Evolutionary conservation across 2,797 vertebrate genomes (phyloP).

Genomic region (Echiichthys vipera): DNA sequence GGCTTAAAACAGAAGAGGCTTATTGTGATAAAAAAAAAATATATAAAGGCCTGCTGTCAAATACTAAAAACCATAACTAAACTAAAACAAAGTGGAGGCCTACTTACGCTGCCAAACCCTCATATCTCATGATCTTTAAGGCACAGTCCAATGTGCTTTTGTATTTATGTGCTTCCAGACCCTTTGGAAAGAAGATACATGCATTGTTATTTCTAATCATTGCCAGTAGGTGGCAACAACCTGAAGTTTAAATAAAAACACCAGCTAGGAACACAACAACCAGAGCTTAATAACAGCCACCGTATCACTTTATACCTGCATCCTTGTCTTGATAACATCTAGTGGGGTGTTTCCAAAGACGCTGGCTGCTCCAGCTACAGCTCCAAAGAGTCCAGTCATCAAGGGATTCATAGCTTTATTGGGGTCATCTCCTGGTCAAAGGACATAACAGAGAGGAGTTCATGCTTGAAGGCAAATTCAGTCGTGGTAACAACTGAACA

Average conservation of each 20-base stretch:
- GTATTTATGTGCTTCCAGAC: constrained; percentile 95
- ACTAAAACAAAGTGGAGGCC: not conserved
- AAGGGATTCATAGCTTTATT: constrained; percentile 91
- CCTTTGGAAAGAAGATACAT: constrained; percentile 73
- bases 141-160: constrained; percentile 93
- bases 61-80: constrained; percentile 3
- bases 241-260: not conserved
- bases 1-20: not conserved
- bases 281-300: rapidly evolving
- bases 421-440: constrained; percentile 87
- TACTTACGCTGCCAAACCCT: constrained; percentile 92
- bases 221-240: not conserved
- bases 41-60: not conserved
- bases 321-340: constrained; percentile 96
- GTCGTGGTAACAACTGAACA: not conserved
- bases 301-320: constrained; percentile 86
- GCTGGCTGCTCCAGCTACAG: constrained; percentile 91
- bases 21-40: not conserved
- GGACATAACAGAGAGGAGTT: not conserved
- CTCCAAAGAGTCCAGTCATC: constrained; percentile 91
- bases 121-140: constrained; percentile 90
- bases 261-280: not conserved
- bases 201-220: not conserved
- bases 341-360: constrained; percentile 97
- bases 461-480: not conserved